phyloP scores from a whole-genome alignment of 2,113 vertebrate species.

The Sceloporus undulatus region DNA sequence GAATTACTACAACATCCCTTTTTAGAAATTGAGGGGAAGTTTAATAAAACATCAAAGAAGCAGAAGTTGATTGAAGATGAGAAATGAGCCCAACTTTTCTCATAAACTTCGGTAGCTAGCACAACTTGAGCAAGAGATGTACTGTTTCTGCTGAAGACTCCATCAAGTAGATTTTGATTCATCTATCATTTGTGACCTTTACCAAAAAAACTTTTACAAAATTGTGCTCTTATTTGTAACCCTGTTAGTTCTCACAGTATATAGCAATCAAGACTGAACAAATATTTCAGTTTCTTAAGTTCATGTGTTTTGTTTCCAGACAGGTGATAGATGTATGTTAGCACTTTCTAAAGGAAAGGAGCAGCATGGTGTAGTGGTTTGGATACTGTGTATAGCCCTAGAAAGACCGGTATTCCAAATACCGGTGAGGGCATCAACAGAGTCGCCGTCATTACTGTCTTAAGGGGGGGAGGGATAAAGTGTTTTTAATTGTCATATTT shows the following conservation, averaged over 20 bases:
- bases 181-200: conserved; percentile 24
- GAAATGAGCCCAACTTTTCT: neutral
- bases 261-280: conserved; percentile 10
- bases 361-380: too few species aligned
- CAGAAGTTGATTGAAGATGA: neutral
- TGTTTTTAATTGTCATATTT: too few species aligned
- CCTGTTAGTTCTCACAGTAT: conserved; percentile 14
- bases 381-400: too few species aligned
- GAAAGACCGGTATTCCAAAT: too few species aligned
- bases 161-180: neutral
- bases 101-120: neutral
- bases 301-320: neutral
- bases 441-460: too few species aligned
- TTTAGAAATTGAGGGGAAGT: neutral
- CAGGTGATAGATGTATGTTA: neutral
- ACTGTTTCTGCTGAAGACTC: neutral
- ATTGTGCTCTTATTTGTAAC: conserved; percentile 20
- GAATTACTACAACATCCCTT: neutral
- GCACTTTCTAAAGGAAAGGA: neutral
- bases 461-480: too few species aligned
- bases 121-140: conserved; percentile 3
- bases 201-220: conserved; percentile 15
- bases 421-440: too few species aligned
- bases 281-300: conserved; percentile 14
- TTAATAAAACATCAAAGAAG: neutral